These are phyloP conservation scores for Drosophila paramelanica DNA, from an alignment of 2,888 invertebrate species.

Conservation along the genomic window DNA sequence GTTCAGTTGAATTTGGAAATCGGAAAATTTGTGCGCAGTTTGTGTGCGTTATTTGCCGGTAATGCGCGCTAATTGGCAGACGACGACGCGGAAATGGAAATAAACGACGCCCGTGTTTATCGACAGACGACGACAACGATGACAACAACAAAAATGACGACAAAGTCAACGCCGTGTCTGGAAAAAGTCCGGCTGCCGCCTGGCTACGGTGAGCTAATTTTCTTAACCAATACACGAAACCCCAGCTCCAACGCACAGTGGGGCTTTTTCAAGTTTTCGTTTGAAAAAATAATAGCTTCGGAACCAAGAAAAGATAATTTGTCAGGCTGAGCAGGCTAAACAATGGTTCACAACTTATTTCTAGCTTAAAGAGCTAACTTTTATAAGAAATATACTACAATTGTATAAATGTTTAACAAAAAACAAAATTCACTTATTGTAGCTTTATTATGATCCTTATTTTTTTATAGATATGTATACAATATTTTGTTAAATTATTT, in stretches of 20 bases:
- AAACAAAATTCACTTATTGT: too few species aligned
- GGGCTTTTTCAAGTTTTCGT: too few species aligned
- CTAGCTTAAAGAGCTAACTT: too few species aligned
- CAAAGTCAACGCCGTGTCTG: conserved; percentile 31
- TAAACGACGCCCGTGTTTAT: conserved; percentile 57
- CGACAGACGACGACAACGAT: conserved; percentile 43
- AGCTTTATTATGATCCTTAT: too few species aligned
- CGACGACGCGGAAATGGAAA: conserved; percentile 76
- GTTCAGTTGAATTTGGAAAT: conserved; percentile 56
- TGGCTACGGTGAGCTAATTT: conserved; percentile 59
- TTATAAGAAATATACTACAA: too few species aligned
- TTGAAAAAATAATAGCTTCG: too few species aligned
- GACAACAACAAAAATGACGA: conserved; percentile 22
- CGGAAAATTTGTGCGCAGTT: conserved; percentile 60
- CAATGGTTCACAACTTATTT: too few species aligned
- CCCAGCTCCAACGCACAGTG: neutral
- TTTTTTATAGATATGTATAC: too few species aligned
- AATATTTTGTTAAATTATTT: too few species aligned
- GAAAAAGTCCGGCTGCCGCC: conserved; percentile 50
- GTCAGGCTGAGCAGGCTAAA: too few species aligned
- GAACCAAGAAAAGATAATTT: too few species aligned
- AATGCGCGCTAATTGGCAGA: conserved; percentile 72
- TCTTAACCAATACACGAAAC: neutral
- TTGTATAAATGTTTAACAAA: too few species aligned
- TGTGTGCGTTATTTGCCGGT: conserved; percentile 59